A percentile compares a stretch with the other conserved stretches of the same genome.
Evolutionary conservation across 2,888 invertebrate genomes (phyloP).

Genomic region (Chromoteleia sp.): DNA sequence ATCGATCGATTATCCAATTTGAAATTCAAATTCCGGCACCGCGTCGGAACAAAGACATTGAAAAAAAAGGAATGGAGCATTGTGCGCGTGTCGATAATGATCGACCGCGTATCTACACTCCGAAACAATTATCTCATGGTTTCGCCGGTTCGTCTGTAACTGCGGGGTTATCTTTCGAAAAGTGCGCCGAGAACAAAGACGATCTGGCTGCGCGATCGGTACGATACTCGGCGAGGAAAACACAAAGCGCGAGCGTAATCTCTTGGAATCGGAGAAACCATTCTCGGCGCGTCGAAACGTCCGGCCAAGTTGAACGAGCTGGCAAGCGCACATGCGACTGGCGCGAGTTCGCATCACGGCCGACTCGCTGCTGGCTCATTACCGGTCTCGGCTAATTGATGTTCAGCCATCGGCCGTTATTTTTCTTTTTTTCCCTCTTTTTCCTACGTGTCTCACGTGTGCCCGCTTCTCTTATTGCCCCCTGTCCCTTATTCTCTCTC

Average conservation of each 20-base stretch:
- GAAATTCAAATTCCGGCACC: conserved; percentile 27
- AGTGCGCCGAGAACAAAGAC: conserved; percentile 48
- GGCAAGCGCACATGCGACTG: conserved; percentile 53
- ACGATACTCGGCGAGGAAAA: conserved; percentile 29
- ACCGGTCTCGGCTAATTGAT: conserved; percentile 72
- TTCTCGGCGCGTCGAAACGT: conserved; percentile 56
- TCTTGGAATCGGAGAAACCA: conserved; percentile 46
- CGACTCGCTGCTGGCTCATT: conserved; percentile 62
- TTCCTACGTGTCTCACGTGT: neutral
- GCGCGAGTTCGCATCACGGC: conserved; percentile 44
- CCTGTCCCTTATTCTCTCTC: conserved; percentile 30
- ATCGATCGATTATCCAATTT: conserved; percentile 25
- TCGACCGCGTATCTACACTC: conserved; percentile 4
- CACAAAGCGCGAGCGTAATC: conserved; percentile 53
- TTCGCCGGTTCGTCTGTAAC: conserved; percentile 12
- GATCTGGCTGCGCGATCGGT: conserved; percentile 33
- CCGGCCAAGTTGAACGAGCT: conserved; percentile 62
- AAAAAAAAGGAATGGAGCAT: neutral
- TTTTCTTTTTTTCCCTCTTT: conserved; percentile 8
- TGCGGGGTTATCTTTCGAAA: conserved; percentile 17
- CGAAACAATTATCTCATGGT: conserved; percentile 45
- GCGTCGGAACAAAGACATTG: conserved; percentile 17
- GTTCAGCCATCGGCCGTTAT: conserved; percentile 54
- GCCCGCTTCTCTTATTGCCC: conserved; percentile 36
- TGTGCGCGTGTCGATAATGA: conserved; percentile 31